These are phyloP conservation scores for Rhodeus uyekii DNA, from an alignment of 2,797 vertebrate genomes.

Conservation along the genomic window DNA sequence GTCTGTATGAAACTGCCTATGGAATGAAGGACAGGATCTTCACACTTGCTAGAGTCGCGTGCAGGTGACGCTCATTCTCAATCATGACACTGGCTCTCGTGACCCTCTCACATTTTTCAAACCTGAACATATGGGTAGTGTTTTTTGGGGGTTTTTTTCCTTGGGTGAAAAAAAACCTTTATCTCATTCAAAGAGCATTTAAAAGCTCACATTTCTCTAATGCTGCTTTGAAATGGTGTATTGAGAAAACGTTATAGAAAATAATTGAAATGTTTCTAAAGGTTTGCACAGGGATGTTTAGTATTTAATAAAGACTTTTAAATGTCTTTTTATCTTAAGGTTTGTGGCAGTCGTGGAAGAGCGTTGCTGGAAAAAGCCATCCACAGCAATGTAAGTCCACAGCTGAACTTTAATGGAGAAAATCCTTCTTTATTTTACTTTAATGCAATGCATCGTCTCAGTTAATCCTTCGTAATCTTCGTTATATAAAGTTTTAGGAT, in stretches of 20 bases:
- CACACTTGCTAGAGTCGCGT: too few species aligned
- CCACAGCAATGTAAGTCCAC: slow-evolving; percentile 80
- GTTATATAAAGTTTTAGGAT: background rate
- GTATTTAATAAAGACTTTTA: background rate
- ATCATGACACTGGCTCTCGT: too few species aligned
- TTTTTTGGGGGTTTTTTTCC: too few species aligned
- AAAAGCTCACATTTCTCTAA: too few species aligned
- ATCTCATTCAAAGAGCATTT: too few species aligned
- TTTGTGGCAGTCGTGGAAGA: slow-evolving; percentile 83
- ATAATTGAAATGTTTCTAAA: background rate
- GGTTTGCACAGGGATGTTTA: background rate
- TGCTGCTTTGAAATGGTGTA: background rate
- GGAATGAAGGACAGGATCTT: too few species aligned
- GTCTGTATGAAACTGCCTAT: too few species aligned
- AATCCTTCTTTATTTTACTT: background rate
- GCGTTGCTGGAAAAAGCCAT: slow-evolving; percentile 88
- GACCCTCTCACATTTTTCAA: too few species aligned
- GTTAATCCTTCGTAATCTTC: background rate
- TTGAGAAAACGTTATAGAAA: background rate
- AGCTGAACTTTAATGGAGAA: background rate
- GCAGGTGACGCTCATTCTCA: too few species aligned
- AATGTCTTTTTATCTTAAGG: slow-evolving; percentile 62
- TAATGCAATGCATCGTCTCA: background rate
- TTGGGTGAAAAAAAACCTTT: too few species aligned
- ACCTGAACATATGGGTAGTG: too few species aligned